Percentiles rank a stretch among this genome's conserved stretches.
phyloP scores from a whole-genome alignment of 2,888 invertebrate species.

The Eulithis prunata region DNA sequence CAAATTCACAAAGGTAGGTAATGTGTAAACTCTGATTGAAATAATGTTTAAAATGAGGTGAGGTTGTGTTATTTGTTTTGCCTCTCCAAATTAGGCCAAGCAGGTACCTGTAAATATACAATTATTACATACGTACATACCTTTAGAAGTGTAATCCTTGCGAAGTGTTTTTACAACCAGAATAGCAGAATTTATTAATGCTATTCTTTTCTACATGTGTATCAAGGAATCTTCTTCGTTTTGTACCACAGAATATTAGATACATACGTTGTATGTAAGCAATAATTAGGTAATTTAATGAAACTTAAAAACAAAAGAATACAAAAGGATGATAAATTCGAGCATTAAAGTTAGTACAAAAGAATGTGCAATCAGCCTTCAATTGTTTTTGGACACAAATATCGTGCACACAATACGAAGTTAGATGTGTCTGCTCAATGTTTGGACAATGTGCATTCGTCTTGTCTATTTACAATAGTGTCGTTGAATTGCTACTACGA shows the following conservation, averaged over 20 bases:
- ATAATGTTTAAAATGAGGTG: neutral
- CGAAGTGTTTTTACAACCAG: too few relatives aligned
- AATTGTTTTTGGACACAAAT: conserved; percentile 19
- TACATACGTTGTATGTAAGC: too few relatives aligned
- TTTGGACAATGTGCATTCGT: conserved; percentile 23
- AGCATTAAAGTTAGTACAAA: conserved; percentile 11
- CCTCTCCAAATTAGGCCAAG: neutral
- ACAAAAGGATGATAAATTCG: too few relatives aligned
- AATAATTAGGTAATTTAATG: neutral
- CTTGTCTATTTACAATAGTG: conserved; percentile 20
- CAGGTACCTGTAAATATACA: too few relatives aligned
- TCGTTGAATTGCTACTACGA: neutral
- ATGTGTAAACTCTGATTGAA: neutral
- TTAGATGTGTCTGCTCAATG: conserved; percentile 9
- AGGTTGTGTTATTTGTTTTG: neutral
- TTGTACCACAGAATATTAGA: too few relatives aligned
- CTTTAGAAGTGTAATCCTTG: too few relatives aligned
- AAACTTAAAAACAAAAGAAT: neutral
- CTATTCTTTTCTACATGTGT: too few relatives aligned
- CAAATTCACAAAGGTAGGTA: neutral
- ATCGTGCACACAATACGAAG: conserved; percentile 17
- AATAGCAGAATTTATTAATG: too few relatives aligned
- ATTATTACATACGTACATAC: too few relatives aligned
- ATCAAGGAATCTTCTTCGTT: too few relatives aligned
- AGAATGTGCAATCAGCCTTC: conserved; percentile 19